phyloP scores from a whole-genome alignment of 2,113 vertebrate genomes.

The Catagonus wagneri region DNA sequence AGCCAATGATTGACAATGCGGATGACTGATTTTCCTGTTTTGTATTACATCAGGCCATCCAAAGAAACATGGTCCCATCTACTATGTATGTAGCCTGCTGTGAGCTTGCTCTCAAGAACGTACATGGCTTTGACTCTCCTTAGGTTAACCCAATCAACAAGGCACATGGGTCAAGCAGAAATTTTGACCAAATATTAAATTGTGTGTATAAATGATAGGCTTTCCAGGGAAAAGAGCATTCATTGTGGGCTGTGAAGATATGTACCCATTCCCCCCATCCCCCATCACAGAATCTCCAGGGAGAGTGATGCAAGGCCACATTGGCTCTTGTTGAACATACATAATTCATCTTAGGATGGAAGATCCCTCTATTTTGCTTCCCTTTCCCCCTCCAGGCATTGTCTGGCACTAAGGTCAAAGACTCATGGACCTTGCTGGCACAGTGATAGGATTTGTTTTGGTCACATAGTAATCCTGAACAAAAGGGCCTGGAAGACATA shows the following conservation, averaged over 20 bases:
- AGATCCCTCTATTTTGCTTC: background rate
- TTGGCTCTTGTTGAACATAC: background rate
- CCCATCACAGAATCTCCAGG: background rate
- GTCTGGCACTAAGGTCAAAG: background rate
- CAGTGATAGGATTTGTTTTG: slow-evolving; percentile 24
- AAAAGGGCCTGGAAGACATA: background rate
- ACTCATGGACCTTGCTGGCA: background rate
- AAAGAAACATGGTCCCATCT: background rate
- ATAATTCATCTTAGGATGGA: background rate
- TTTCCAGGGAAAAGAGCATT: background rate
- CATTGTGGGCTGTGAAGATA: background rate
- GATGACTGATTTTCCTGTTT: background rate
- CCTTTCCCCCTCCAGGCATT: background rate
- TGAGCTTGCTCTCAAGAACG: background rate
- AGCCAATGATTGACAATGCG: background rate
- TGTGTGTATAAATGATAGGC: background rate
- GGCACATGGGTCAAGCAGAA: background rate
- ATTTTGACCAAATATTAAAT: background rate
- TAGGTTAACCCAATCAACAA: background rate
- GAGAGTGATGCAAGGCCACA: background rate
- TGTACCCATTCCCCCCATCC: too few species aligned
- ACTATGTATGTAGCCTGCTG: background rate
- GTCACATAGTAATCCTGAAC: background rate
- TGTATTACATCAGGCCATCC: background rate
- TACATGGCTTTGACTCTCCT: background rate